Conservation (phyloP, 2,113 vertebrate species). For the Sinocyclocheilus anshuiensis region DNA sequence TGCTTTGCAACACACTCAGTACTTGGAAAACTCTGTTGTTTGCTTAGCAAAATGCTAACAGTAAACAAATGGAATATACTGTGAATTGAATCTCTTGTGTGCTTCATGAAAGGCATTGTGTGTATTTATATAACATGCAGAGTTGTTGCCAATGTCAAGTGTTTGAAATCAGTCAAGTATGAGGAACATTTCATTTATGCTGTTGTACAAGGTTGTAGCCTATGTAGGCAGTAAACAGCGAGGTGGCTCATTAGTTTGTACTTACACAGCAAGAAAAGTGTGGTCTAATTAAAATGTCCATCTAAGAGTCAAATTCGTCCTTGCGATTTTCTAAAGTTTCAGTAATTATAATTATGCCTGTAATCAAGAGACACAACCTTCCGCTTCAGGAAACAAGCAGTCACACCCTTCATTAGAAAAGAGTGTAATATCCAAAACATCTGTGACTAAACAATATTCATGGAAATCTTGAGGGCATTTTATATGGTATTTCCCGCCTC, state of each 20-base stretch:
- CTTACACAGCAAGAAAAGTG: background rate
- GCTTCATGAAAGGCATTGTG: background rate
- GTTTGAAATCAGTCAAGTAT: slow-evolving; percentile 7
- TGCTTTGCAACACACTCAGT: background rate
- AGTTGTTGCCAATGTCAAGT: background rate
- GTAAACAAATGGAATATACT: background rate
- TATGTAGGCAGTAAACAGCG: background rate
- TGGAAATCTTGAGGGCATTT: background rate
- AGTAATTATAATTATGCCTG: slow-evolving; percentile 21
- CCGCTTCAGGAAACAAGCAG: background rate
- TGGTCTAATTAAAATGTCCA: slow-evolving; percentile 23
- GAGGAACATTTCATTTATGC: slow-evolving; percentile 1
- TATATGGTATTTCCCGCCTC: background rate
- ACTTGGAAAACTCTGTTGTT: background rate
- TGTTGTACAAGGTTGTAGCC: background rate
- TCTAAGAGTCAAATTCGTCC: background rate
- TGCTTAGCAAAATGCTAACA: slow-evolving; percentile 11
- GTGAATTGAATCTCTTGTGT: background rate
- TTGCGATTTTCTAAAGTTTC: background rate
- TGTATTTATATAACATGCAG: background rate
- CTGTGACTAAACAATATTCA: slow-evolving; percentile 9
- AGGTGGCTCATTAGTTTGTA: slow-evolving; percentile 13
- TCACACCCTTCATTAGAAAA: background rate
- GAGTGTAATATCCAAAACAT: background rate
- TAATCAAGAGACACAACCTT: slow-evolving; percentile 7